Base-by-base conservation (phyloP, 2,888 invertebrate genomes). In the Ctenicera cuprea region DNA sequence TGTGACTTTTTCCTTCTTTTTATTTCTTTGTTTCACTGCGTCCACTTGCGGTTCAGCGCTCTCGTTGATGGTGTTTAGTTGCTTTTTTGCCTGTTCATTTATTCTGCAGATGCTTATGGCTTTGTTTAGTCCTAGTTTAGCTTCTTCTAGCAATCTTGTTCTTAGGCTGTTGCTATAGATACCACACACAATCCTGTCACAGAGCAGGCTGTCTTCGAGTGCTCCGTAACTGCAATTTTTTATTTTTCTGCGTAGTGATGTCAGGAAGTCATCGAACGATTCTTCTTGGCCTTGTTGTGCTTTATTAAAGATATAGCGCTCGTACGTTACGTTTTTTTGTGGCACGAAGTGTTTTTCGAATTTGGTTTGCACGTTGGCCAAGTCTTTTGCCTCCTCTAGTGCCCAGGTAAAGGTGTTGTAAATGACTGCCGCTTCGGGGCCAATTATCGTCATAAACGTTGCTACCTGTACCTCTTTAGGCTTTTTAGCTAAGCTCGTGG, bases 261-360 rank as follows among this genome's bases (percentile, higher is more conserved):
- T 16, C 16, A 45, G n/a, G 16, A 45, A 45, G n/a, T 45, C 43
- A 16, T 45, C 16, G 43, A 45, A 45, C 8, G 3, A 45, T 45
- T 45, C n/a, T 16, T 45, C n/a, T 45, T 1, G 43, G 14, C n/a
- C 43, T 45, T 14, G 14, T 16, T 45, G 16, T 16, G 16, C 3
- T 45, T 45, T 45, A 16, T 16, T 45, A 8, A 45, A 45, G 38
- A 38, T n/a, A 38, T 38, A 38, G 7, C 38, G 38, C 38, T 38
- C 38, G 7, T 38, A 38, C 11, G 43, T 38, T 2, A 38, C 11
- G n/a, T 38, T 38, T 38, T 4, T 38, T 38, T 38, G 38, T 38
- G n/a, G 38, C n/a, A n/a, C 38, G 2, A 38, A 38, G 38, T 38
- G 11, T 38, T n/a, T 38, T 38, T 26, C 5, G 26, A 26, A 26